Percentiles rank a stretch among this genome's conserved stretches.
Conservation (phyloP, 2,113 vertebrate genomes). For the Lichenostomus cassidix region DNA sequence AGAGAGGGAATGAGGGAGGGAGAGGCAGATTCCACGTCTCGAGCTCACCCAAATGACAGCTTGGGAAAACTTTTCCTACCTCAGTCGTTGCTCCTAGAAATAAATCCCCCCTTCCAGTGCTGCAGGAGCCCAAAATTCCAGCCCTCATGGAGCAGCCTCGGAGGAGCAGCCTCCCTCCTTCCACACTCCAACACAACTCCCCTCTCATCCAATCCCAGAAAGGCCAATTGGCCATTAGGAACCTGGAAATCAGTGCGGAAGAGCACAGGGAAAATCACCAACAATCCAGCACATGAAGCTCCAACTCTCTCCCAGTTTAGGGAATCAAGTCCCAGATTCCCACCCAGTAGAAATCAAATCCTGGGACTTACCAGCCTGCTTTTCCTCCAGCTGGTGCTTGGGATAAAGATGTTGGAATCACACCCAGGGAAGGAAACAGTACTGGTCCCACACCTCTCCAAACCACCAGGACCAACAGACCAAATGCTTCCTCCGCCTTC, state of each 20-base stretch:
- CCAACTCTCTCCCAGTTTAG: not conserved
- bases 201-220: not conserved
- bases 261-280: not conserved
- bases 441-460: not conserved
- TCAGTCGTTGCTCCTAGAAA: slow-evolving; percentile 58
- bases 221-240: not conserved
- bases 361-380: not conserved
- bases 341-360: not conserved
- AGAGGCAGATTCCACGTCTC: not conserved
- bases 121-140: slow-evolving; percentile 26
- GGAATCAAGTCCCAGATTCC: not conserved
- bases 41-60: slow-evolving; percentile 9
- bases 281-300: not conserved
- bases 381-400: not conserved
- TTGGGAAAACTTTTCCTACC: slow-evolving; percentile 48
- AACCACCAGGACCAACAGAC: accelerated
- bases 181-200: not conserved
- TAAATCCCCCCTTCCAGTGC: not conserved
- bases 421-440: not conserved
- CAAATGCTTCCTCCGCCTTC: not conserved
- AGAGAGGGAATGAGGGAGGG: not conserved
- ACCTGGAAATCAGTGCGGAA: not conserved
- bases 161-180: not conserved
- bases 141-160: accelerated
- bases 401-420: not conserved